phyloP scores from a whole-genome alignment of 2,888 invertebrate species.

The Euspilapteryx auroguttella region DNA sequence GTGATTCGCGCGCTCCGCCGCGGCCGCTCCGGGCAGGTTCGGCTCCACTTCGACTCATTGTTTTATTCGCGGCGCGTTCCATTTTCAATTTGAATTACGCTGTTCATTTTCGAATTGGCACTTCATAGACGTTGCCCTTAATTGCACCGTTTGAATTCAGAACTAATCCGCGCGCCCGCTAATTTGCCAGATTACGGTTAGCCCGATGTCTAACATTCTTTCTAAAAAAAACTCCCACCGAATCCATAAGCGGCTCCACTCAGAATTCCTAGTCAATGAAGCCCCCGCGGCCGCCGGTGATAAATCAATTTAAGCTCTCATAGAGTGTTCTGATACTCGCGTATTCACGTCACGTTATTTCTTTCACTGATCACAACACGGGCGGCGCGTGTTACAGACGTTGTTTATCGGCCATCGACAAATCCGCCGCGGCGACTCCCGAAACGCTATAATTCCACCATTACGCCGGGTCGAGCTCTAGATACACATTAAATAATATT shows the following conservation, averaged over 20 bases:
- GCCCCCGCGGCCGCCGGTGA: slow-evolving; percentile 11
- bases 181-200: slow-evolving; percentile 53
- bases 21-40: slow-evolving; percentile 11
- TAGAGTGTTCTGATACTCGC: slow-evolving; percentile 16
- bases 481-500: slow-evolving; percentile 50
- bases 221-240: slow-evolving; percentile 27
- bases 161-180: slow-evolving; percentile 46
- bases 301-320: slow-evolving; percentile 25
- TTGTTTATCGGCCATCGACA: slow-evolving; percentile 32
- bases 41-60: slow-evolving; percentile 23
- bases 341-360: slow-evolving; percentile 27
- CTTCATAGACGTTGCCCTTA: slow-evolving; percentile 45
- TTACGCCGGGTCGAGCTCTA: slow-evolving; percentile 36
- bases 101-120: slow-evolving; percentile 53
- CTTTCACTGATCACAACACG: slow-evolving; percentile 19
- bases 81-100: slow-evolving; percentile 57
- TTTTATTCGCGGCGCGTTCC: slow-evolving; percentile 50
- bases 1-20: slow-evolving; percentile 18
- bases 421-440: slow-evolving; percentile 24
- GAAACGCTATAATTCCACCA: slow-evolving; percentile 37
- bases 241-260: slow-evolving; percentile 14
- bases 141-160: slow-evolving; percentile 57
- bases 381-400: slow-evolving; percentile 9
- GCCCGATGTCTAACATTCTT: slow-evolving; percentile 37
- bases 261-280: slow-evolving; percentile 19